A percentile compares a stretch with the other conserved stretches of the same genome.
Conservation (phyloP, 2,888 invertebrate genomes). For the Cybosia mesomella region DNA sequence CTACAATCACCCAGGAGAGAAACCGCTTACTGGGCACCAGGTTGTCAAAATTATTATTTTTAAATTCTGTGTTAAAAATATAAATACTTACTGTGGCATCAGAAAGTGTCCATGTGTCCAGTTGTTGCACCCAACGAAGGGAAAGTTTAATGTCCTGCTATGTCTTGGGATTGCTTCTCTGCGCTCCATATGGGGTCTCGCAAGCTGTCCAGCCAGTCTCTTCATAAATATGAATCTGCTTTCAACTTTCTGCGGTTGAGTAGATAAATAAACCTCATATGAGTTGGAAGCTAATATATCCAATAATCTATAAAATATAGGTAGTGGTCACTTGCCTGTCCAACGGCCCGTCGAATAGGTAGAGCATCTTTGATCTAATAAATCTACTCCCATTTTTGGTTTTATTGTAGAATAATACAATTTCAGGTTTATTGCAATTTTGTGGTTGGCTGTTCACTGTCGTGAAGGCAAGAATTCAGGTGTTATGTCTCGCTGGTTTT, state of each 20-base stretch:
- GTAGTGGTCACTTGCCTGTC: constrained; percentile 43
- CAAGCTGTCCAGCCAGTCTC: neutral
- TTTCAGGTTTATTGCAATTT: constrained; percentile 38
- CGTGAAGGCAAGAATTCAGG: constrained; percentile 27
- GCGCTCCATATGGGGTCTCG: neutral
- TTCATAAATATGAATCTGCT: neutral
- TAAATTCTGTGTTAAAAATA: too few relatives aligned
- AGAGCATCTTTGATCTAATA: constrained; percentile 45
- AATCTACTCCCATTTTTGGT: constrained; percentile 49
- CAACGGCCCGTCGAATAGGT: constrained; percentile 42
- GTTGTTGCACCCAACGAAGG: constrained; percentile 5
- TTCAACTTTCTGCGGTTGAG: neutral
- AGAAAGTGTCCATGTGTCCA: neutral
- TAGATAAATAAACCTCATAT: neutral
- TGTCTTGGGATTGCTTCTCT: neutral
- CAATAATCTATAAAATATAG: neutral
- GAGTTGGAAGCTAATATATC: neutral
- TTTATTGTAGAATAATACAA: constrained; percentile 45
- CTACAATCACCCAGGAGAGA: too few relatives aligned
- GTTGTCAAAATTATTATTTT: too few relatives aligned
- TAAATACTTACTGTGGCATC: neutral
- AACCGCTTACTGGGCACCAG: too few relatives aligned
- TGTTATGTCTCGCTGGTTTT: constrained; percentile 51
- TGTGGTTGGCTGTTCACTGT: neutral
- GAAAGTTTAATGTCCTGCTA: neutral